These are phyloP conservation scores for Eucidaris tribuloides DNA, from an alignment of 35 echinoderm and acorn worm species.

Conservation along the genomic window DNA sequence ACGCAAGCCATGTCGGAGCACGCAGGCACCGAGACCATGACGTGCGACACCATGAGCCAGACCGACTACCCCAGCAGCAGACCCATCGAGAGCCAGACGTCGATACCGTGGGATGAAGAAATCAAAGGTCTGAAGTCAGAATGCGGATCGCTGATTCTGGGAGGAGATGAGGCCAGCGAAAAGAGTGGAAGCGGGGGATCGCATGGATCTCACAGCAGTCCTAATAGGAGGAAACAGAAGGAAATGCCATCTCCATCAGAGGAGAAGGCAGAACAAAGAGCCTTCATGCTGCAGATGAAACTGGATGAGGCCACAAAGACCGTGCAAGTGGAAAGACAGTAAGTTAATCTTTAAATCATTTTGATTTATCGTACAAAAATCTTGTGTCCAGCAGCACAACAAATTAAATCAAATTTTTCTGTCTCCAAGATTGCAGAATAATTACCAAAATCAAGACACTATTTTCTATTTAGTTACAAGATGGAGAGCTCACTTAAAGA, in stretches of 20 bases:
- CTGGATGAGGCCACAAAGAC: constrained; percentile 88
- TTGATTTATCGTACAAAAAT: too few relatives aligned
- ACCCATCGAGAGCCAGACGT: constrained; percentile 28
- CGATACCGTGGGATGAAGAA: background rate
- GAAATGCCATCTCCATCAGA: constrained; percentile 72
- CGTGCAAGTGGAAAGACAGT: constrained; percentile 84
- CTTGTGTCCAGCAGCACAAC: too few relatives aligned
- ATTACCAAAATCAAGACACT: too few relatives aligned
- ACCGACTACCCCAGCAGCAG: constrained; percentile 4
- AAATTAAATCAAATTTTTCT: too few relatives aligned
- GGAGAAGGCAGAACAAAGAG: constrained; percentile 63
- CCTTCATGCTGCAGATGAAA: constrained; percentile 87
- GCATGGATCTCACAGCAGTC: background rate
- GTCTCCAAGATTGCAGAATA: too few relatives aligned
- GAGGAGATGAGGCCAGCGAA: background rate
- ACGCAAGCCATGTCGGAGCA: background rate
- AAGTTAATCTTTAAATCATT: constrained; percentile 59
- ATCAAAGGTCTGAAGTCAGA: background rate
- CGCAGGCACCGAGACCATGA: background rate
- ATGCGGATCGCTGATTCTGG: background rate
- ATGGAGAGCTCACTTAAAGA: too few relatives aligned
- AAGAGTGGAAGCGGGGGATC: background rate
- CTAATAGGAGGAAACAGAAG: constrained; percentile 33
- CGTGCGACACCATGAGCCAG: constrained; percentile 25
- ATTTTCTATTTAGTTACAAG: too few relatives aligned